Percentiles rank a stretch among this genome's conserved stretches.
These are phyloP conservation scores for Otolemur garnettii DNA, from an alignment of 2,113 vertebrate genomes.

Conservation along the genomic window DNA sequence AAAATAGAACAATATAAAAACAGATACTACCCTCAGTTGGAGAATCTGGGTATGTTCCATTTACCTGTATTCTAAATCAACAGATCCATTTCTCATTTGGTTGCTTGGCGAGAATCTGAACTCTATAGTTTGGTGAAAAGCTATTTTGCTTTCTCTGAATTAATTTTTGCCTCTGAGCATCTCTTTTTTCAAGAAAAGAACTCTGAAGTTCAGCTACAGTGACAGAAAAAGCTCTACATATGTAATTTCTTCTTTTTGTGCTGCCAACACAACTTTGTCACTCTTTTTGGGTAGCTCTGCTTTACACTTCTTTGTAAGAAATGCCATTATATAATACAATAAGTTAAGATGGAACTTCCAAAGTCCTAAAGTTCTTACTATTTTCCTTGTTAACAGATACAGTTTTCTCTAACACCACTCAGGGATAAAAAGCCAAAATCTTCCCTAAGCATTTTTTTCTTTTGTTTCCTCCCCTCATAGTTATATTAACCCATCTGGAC, in stretches of 20 bases:
- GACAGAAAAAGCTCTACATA: neutral
- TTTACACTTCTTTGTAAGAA: neutral
- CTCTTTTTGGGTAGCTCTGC: neutral
- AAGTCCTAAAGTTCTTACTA: neutral
- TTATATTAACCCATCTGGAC: neutral
- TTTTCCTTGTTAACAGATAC: neutral
- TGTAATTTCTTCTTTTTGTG: neutral
- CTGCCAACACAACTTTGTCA: neutral
- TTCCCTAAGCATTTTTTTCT: neutral
- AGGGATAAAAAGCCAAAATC: neutral
- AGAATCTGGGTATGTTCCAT: neutral
- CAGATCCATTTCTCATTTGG: slow-evolving; percentile 1
- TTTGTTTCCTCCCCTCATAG: neutral
- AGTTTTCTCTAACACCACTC: neutral
- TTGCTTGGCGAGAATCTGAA: neutral
- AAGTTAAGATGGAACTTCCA: neutral
- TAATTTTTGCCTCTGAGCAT: neutral
- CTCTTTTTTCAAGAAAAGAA: slow-evolving; percentile 16
- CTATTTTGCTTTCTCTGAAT: neutral
- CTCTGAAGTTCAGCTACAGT: neutral
- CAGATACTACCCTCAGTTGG: neutral
- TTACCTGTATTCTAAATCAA: slow-evolving; percentile 1
- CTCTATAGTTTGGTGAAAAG: neutral
- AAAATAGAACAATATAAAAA: slow-evolving; percentile 43
- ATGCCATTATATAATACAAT: neutral